Evolutionary conservation across 2,113 vertebrate species (phyloP).

Genomic region (Oryzias melastigma): DNA sequence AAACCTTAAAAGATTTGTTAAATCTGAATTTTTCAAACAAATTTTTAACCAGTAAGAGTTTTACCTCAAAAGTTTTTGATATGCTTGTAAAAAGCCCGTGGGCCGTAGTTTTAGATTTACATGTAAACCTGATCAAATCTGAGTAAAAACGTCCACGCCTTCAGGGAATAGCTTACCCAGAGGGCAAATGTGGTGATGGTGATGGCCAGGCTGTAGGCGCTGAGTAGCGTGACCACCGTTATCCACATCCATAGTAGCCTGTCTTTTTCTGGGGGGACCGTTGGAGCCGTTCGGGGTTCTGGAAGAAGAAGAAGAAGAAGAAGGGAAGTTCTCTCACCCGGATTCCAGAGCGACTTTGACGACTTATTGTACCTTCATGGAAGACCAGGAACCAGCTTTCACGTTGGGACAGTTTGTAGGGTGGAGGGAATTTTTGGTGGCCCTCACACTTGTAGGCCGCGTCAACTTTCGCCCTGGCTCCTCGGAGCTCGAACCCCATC

Average conservation of each 20-base stretch:
- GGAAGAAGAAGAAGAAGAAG: slow-evolving; percentile 5
- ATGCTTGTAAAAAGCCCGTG: no score
- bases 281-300: slow-evolving; percentile 4
- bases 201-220: slow-evolving; percentile 22
- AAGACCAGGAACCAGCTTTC: slow-evolving; percentile 10
- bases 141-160: no score
- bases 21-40: no score
- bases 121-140: no score
- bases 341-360: background rate
- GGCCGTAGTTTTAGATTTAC: no score
- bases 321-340: background rate
- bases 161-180: slow-evolving; percentile 39
- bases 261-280: no score
- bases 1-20: no score
- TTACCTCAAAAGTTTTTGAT: no score
- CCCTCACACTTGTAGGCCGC: slow-evolving; percentile 45
- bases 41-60: no score
- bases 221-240: background rate
- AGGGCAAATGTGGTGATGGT: slow-evolving; percentile 1
- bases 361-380: slow-evolving; percentile 45
- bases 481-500: background rate
- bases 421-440: slow-evolving; percentile 35
- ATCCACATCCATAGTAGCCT: slow-evolving; percentile 26
- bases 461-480: background rate
- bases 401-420: accelerated